phyloP scores from a whole-genome alignment of 2,113 vertebrate genomes.

The Aviceda subcristata region DNA sequence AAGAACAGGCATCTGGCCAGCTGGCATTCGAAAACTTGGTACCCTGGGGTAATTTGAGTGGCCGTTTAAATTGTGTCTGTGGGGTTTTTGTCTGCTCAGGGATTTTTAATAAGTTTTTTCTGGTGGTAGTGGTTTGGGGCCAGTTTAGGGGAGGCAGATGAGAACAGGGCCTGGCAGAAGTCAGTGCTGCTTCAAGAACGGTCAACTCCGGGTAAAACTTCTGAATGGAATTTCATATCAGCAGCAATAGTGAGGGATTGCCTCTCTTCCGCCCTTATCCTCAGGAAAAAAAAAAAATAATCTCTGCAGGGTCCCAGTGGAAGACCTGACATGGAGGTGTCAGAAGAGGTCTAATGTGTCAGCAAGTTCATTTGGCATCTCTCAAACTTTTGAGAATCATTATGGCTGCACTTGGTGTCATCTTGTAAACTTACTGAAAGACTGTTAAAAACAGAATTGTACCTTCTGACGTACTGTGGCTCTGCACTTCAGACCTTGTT shows the following conservation, averaged over 20 bases:
- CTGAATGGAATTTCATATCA: background rate
- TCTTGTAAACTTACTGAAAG: background rate
- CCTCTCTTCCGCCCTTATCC: background rate
- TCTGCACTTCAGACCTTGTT: background rate
- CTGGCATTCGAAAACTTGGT: background rate
- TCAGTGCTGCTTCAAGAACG: background rate
- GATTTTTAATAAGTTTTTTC: background rate
- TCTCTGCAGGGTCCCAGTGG: background rate
- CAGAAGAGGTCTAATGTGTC: background rate
- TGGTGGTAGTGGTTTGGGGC: background rate
- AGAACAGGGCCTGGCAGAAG: background rate
- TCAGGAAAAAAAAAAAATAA: background rate
- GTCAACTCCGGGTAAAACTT: background rate
- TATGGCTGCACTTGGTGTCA: background rate
- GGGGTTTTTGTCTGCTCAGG: background rate
- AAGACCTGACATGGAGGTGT: background rate
- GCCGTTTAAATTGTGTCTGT: background rate
- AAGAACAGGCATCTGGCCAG: background rate
- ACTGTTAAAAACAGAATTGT: background rate
- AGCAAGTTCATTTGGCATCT: background rate
- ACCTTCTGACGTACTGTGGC: background rate
- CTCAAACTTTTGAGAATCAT: background rate
- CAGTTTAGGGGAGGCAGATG: background rate
- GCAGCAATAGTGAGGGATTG: background rate
- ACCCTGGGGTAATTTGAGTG: background rate